A percentile compares a stretch with the other conserved stretches of the same genome.
These are phyloP conservation scores for Sylvia borin DNA, from an alignment of 2,797 vertebrate species.

Conservation along the genomic window DNA sequence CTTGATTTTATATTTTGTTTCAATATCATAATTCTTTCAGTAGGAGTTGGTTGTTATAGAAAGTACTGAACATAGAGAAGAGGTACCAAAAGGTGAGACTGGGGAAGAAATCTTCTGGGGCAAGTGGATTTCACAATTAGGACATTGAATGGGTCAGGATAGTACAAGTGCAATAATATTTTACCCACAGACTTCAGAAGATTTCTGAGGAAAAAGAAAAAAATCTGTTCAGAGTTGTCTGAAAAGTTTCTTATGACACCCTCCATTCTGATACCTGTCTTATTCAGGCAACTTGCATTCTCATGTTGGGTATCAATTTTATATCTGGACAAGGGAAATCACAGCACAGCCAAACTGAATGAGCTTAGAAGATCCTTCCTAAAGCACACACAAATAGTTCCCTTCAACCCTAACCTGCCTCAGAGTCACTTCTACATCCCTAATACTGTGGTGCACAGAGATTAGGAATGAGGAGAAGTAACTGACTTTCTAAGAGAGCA, in stretches of 20 bases:
- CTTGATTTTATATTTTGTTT: background rate
- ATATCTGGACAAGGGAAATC: background rate
- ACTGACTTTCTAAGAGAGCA: background rate
- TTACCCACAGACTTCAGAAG: background rate
- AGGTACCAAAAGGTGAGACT: background rate
- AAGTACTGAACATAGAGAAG: background rate
- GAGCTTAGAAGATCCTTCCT: background rate
- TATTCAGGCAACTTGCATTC: background rate
- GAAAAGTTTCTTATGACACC: background rate
- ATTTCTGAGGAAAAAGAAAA: background rate
- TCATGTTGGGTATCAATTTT: background rate
- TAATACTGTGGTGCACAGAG: background rate
- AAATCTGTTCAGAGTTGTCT: background rate
- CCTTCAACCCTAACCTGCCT: background rate
- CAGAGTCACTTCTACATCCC: background rate
- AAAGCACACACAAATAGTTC: background rate
- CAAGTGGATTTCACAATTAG: background rate
- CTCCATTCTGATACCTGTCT: background rate
- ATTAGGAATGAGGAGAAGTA: background rate
- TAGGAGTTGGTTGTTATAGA: background rate
- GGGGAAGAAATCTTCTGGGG: background rate
- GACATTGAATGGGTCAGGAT: background rate
- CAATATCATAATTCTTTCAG: background rate
- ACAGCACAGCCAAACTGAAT: background rate
- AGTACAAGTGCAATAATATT: background rate